Conservation (phyloP, 1,140 invertebrate genomes). For the Drosophila ercepeae region DNA sequence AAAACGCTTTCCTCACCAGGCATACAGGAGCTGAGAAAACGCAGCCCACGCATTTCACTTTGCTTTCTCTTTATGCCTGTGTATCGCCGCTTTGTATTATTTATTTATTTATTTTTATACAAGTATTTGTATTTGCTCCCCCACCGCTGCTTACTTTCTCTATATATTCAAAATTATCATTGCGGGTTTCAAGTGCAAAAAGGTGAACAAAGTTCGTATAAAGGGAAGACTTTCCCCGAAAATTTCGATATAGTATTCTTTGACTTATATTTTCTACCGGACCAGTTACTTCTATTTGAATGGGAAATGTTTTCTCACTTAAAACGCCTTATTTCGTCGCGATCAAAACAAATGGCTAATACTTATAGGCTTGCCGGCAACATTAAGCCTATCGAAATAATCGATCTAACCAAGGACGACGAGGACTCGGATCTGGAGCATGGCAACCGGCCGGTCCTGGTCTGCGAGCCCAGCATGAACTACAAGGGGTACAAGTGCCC, state of each 20-base stretch:
- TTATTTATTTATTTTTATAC: neutral
- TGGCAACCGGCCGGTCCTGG: neutral
- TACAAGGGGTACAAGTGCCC: constrained; percentile 2
- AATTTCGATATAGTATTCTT: neutral
- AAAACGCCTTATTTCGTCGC: neutral
- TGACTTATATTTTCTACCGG: neutral
- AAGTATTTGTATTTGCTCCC: neutral
- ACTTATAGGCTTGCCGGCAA: neutral
- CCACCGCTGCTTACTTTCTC: neutral
- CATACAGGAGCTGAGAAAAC: constrained; percentile 11
- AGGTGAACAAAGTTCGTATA: neutral
- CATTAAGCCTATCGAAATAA: neutral
- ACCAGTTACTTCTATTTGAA: neutral
- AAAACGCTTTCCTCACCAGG: constrained; percentile 30
- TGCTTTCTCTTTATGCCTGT: constrained; percentile 18
- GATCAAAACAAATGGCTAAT: neutral
- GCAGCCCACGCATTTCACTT: constrained; percentile 34
- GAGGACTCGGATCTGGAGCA: too few species aligned
- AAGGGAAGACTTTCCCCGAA: neutral
- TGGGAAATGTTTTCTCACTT: neutral
- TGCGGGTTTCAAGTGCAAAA: neutral
- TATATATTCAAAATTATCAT: neutral
- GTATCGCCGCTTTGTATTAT: neutral
- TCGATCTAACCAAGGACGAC: neutral
- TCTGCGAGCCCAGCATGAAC: neutral